Conservation (phyloP, 1,140 invertebrate genomes). For the Temnothorax curvispinosus region DNA sequence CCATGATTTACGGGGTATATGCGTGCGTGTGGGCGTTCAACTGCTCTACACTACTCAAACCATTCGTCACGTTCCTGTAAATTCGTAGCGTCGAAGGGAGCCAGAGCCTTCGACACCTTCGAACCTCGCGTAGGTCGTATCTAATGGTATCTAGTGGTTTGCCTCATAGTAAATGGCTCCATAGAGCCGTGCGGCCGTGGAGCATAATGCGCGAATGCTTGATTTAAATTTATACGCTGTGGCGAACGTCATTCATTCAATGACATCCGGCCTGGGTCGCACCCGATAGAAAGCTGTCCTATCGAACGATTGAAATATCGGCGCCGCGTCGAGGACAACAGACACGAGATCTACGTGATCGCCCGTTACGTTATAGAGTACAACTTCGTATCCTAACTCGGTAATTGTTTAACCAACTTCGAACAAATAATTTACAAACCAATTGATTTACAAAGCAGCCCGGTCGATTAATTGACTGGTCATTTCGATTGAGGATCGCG, state of each 20-base stretch:
- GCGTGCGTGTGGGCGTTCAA: slow-evolving; percentile 54
- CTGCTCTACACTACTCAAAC: slow-evolving; percentile 41
- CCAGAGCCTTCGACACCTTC: slow-evolving; percentile 25
- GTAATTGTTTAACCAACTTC: slow-evolving; percentile 21
- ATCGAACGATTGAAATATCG: slow-evolving; percentile 49
- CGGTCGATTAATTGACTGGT: background rate
- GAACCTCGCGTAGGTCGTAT: slow-evolving; percentile 64
- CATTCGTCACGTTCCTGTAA: slow-evolving; percentile 61
- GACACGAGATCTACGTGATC: slow-evolving; percentile 39
- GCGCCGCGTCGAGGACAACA: slow-evolving; percentile 22
- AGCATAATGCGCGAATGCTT: slow-evolving; percentile 37
- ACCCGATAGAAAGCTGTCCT: slow-evolving; percentile 46
- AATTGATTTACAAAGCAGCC: background rate
- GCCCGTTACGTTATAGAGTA: background rate
- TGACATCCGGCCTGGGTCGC: slow-evolving; percentile 51
- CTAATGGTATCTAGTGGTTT: slow-evolving; percentile 34
- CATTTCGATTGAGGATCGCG: slow-evolving; percentile 14
- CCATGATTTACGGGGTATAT: slow-evolving; percentile 51
- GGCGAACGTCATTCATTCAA: slow-evolving; percentile 22
- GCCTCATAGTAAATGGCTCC: slow-evolving; percentile 2
- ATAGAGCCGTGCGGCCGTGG: slow-evolving; percentile 4
- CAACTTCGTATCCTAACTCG: background rate
- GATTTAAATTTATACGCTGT: slow-evolving; percentile 50
- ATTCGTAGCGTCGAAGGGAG: slow-evolving; percentile 54
- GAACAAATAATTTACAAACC: background rate